These are phyloP conservation scores for Diloba caeruleocephala DNA, from an alignment of 2,888 invertebrate species.

Conservation along the genomic window DNA sequence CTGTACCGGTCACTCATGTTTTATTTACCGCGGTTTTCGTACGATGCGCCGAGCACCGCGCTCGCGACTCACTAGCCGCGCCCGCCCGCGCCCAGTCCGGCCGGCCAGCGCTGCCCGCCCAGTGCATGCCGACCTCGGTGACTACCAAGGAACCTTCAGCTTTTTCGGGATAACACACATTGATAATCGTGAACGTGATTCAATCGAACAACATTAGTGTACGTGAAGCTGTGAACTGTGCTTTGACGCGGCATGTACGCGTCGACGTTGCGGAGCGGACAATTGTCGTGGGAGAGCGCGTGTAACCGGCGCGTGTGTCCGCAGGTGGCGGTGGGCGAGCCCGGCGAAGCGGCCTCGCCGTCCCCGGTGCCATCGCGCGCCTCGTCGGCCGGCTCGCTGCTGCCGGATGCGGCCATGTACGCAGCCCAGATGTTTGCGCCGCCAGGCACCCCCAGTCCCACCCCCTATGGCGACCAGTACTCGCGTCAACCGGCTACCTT, in stretches of 20 bases:
- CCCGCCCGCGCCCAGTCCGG: conserved; percentile 89
- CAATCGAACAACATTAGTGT: conserved; percentile 77
- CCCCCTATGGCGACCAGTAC: conserved; percentile 88
- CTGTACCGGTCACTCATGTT: conserved; percentile 88
- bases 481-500: conserved; percentile 89
- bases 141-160: conserved; percentile 73
- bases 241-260: conserved; percentile 86
- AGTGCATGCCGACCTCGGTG: conserved; percentile 87
- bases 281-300: conserved; percentile 90
- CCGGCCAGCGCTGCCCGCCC: conserved; percentile 90
- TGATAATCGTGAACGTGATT: conserved; percentile 78
- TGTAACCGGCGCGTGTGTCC: conserved; percentile 91
- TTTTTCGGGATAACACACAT: conserved; percentile 66
- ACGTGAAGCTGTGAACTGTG: conserved; percentile 87
- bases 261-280: conserved; percentile 90
- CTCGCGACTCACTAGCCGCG: conserved; percentile 89
- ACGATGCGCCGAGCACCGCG: conserved; percentile 88
- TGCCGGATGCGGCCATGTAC: conserved; percentile 91
- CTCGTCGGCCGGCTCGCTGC: conserved; percentile 87
- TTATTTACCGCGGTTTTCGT: conserved; percentile 89
- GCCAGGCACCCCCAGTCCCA: conserved; percentile 91
- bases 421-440: conserved; percentile 92
- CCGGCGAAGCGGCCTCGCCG: conserved; percentile 90
- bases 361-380: conserved; percentile 91
- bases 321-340: conserved; percentile 88